Evolutionary conservation across 2,113 vertebrate genomes (phyloP), one percentile per base, ranked within the genome.

Genomic region (Labeo catla): DNA sequence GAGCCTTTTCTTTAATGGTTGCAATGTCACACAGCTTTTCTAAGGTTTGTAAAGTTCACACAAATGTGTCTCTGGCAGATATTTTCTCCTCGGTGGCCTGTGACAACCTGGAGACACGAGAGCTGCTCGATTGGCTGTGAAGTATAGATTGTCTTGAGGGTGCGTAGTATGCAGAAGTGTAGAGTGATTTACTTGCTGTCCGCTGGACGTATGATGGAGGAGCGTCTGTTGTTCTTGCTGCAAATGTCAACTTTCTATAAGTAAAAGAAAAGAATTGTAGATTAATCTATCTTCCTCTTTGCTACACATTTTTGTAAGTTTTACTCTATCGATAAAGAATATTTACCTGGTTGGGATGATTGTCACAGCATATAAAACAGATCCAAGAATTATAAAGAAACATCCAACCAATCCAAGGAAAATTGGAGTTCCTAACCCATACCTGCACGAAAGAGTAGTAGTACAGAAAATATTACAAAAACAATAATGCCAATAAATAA

Each of bases 401-500:
- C 91, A 84, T 43, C 93, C 95, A n/a, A 93, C 91, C 79, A 96
- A 54, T 54, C 95, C 95, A 8, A 95, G 78, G 89, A 94, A 94
- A 70, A 95, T 86, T 19, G 95, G 94, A 39, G 91, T 57, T 70
- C 95, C 95, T 4, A 95, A 86, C 19, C 92, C 91, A 90, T 94
- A 96, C 87, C 95, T 95, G 87, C 12, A 89, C 84, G n/a, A 59
- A 59, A 52, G 39, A 39, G 39, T 15, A 52, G 11, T 15, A 85
- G n/a, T 16, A 15, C 45, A 15, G 6, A 66, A 77, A 36, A 21
- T n/a, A 12, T 0, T 52, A 65, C 34, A 4, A 28, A 86, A 15
- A 36, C 0, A 70, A 12, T 65, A 28, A 63, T 12, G n/a, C 0
- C 47, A 49, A 49, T 11, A 2, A 7, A 49, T 49, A 10, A 49